Evolutionary conservation across 2,113 vertebrate genomes (phyloP).

Genomic region (Pipra filicauda): DNA sequence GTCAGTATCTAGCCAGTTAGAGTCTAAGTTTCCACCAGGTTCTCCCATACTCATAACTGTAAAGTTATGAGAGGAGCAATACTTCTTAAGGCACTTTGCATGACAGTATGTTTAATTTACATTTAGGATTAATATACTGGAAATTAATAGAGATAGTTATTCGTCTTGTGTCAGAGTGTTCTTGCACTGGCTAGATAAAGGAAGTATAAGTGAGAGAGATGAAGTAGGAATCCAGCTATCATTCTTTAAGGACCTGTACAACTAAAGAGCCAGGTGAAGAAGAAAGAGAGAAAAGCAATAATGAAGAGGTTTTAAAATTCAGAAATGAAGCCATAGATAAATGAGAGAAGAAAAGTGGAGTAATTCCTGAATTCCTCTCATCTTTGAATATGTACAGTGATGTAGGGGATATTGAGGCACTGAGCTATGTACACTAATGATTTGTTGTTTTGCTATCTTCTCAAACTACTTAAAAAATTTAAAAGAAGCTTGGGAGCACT

Average conservation of each 20-base stretch:
- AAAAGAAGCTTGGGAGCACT: background rate
- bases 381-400: background rate
- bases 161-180: background rate
- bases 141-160: background rate
- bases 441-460: background rate
- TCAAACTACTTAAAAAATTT: background rate
- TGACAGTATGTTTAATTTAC: background rate
- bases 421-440: rapidly evolving
- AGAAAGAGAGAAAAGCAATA: background rate
- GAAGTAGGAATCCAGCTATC: background rate
- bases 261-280: background rate
- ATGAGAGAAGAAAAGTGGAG: background rate
- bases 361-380: background rate
- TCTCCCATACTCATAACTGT: background rate
- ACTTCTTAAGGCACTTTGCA: background rate
- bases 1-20: background rate
- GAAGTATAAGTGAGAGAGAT: background rate
- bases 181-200: background rate
- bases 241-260: background rate
- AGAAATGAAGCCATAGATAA: background rate
- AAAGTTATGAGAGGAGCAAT: background rate
- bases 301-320: background rate
- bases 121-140: background rate
- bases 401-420: background rate
- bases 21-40: background rate